These are phyloP conservation scores for Teleogryllus oceanicus DNA, from an alignment of 2,888 invertebrate genomes.

Conservation along the genomic window DNA sequence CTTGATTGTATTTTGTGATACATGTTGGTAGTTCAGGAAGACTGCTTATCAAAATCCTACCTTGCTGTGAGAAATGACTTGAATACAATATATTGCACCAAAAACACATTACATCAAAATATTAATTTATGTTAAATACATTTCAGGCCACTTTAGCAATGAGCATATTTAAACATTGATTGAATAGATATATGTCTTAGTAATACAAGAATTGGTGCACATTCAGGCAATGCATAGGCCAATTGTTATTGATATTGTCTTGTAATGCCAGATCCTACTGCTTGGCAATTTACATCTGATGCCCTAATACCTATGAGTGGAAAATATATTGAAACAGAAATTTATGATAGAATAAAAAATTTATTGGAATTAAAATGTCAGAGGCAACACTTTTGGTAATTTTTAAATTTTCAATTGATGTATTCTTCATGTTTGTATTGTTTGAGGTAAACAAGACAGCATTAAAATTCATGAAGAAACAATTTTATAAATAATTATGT, in stretches of 20 bases:
- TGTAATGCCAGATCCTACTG: too few species aligned
- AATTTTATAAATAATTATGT: background rate
- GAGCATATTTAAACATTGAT: background rate
- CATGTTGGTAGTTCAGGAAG: background rate
- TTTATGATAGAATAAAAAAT: too few species aligned
- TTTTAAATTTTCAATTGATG: background rate
- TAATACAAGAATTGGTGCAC: background rate
- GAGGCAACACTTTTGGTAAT: too few species aligned
- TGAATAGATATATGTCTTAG: background rate
- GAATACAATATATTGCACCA: background rate
- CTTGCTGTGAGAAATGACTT: background rate
- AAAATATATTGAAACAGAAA: too few species aligned
- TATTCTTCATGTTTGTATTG: background rate
- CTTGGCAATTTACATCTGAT: too few species aligned
- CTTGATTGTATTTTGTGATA: too few species aligned
- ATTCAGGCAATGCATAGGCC: background rate
- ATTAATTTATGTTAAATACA: background rate
- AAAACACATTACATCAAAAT: conserved; percentile 1
- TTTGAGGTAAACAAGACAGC: background rate
- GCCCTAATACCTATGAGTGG: too few species aligned
- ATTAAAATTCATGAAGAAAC: background rate
- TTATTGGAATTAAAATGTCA: too few species aligned
- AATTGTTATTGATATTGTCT: conserved; percentile 5
- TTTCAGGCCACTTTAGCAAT: conserved; percentile 1
- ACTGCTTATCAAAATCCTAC: background rate